Evolutionary conservation across 2,888 invertebrate genomes (phyloP), one percentile per base, ranked within the genome.

Genomic region (Scelioninae gen. 2): DNA sequence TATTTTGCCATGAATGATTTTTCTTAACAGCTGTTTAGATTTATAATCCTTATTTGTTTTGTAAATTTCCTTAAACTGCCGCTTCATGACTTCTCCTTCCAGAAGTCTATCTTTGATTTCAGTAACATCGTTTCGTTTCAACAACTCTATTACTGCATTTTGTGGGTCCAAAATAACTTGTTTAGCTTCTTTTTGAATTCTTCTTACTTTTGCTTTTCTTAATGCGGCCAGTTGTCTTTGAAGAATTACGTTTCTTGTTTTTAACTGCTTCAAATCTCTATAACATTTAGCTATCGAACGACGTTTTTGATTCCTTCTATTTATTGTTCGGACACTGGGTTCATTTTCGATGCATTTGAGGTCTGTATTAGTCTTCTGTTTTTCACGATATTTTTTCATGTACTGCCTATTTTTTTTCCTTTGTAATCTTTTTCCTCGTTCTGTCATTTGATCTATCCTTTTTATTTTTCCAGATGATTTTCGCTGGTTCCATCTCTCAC

Each of bases 361-460:
- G 15, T 48, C 46, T 48, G 15, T 28, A 48, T 28, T 48, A 31
- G 31, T 31, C 31, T 48, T 48, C 48, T 2, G 31, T 48, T 48
- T 48, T 48, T 16, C 31, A n/a, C 31, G 48, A 48, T 48, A 48
- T 48, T 31, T 4, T 28, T 46, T 46, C 46, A 46, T 46, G 46
- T 46, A 46, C 28, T 46, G 13, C 13, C 28, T 46, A 15, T 46
- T 46, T 52, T 52, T 52, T 13, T 52, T 52, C 35, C 52, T 52
- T 52, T 22, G 33, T 37, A 37, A 19, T 52, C 35, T 52, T 52
- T 52, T 52, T 37, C 35, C 52, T 31, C 52, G 19, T 52, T 52
- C 35, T 52, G 33, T 52, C 52, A 52, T 52, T 31, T 52, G 15
- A 33, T 31, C 52, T 33, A 52, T 52, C 16, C 10, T 33, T 35